Percentiles rank a stretch among this genome's conserved stretches.
phyloP scores from a whole-genome alignment of 2,113 vertebrate genomes.

The Numida meleagris region DNA sequence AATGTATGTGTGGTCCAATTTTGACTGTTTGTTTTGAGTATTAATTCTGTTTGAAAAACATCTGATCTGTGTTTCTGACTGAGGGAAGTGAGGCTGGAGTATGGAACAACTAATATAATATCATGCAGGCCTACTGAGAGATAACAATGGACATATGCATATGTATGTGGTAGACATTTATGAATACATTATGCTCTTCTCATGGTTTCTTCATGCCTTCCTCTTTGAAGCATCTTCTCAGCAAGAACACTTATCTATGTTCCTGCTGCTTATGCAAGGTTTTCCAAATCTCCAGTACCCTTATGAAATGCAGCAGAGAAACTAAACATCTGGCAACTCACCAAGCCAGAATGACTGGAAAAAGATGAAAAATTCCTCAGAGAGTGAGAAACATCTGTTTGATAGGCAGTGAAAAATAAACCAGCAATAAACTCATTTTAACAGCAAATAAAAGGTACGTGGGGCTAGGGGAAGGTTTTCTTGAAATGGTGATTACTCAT shows the following conservation, averaged over 20 bases:
- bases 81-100: background rate
- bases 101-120: background rate
- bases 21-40: background rate
- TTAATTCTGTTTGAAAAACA: conserved; percentile 23
- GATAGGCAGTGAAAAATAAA: conserved; percentile 78
- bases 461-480: conserved; percentile 11
- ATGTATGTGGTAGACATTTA: background rate
- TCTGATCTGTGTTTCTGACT: background rate
- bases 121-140: background rate
- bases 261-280: background rate
- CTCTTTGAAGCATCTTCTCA: background rate
- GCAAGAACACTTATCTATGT: background rate
- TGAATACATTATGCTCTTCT: background rate
- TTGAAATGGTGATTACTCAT: conserved; percentile 73
- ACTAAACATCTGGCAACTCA: conserved; percentile 69
- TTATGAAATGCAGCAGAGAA: conserved; percentile 23
- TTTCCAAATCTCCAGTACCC: conserved; percentile 26
- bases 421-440: conserved; percentile 76
- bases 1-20: background rate
- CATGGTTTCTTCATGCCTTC: background rate
- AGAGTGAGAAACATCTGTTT: conserved; percentile 75
- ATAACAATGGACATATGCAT: background rate
- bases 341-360: conserved; percentile 66
- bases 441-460: conserved; percentile 57
- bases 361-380: conserved; percentile 63